Evolutionary conservation across 1,140 invertebrate genomes (phyloP).

Genomic region (Drosophila tristis): DNA sequence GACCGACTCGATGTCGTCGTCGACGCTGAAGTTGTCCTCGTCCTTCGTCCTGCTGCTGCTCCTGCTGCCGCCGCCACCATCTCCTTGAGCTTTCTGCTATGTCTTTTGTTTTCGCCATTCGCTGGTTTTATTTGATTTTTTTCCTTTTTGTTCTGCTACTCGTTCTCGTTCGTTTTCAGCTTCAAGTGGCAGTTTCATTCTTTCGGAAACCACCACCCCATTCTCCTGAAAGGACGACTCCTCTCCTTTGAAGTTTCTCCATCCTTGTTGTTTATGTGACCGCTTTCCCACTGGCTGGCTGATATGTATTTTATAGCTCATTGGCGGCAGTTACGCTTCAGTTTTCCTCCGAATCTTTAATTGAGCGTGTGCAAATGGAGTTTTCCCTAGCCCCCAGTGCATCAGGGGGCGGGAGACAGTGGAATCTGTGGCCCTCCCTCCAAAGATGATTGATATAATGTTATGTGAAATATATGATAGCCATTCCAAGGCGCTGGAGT

Average conservation of each 20-base stretch:
- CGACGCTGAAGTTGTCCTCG: slow-evolving; percentile 57
- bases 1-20: slow-evolving; percentile 35
- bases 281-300: slow-evolving; percentile 20
- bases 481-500: neutral
- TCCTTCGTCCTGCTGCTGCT: slow-evolving; percentile 40
- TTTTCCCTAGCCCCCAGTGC: slow-evolving; percentile 6
- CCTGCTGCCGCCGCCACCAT: neutral
- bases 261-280: slow-evolving; percentile 15
- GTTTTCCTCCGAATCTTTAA: slow-evolving; percentile 33
- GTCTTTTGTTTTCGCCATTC: slow-evolving; percentile 62
- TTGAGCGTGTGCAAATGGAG: slow-evolving; percentile 46
- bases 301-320: slow-evolving; percentile 54
- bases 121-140: slow-evolving; percentile 10
- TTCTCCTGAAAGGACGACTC: neutral
- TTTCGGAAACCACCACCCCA: slow-evolving; percentile 31
- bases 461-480: slow-evolving; percentile 14
- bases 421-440: slow-evolving; percentile 11
- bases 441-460: slow-evolving; percentile 30
- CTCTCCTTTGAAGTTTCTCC: slow-evolving; percentile 46
- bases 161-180: slow-evolving; percentile 51
- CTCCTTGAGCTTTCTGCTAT: slow-evolving; percentile 41
- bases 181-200: slow-evolving; percentile 77
- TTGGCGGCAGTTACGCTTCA: slow-evolving; percentile 43
- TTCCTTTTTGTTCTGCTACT: neutral
- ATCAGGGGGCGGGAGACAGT: neutral